These are phyloP conservation scores for Aporophyla nigra DNA, from an alignment of 2,888 invertebrate species.

Conservation along the genomic window DNA sequence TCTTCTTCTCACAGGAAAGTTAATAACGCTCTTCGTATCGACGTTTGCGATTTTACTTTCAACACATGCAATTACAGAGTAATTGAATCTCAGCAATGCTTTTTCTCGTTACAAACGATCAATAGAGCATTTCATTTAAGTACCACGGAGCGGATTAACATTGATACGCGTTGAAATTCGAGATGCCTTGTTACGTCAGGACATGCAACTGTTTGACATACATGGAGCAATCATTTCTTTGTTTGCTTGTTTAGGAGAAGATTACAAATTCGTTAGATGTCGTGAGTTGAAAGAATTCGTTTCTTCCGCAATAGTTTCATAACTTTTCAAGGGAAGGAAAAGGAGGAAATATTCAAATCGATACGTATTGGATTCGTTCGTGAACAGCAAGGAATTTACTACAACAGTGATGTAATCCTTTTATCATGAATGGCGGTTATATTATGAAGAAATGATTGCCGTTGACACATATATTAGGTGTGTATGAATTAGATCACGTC, in stretches of 20 bases:
- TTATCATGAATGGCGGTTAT: conserved; percentile 42
- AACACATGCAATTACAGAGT: conserved; percentile 65
- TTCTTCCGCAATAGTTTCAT: conserved; percentile 50
- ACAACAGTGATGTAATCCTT: conserved; percentile 41
- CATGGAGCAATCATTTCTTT: conserved; percentile 40
- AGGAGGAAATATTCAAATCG: conserved; percentile 52
- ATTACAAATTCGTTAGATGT: conserved; percentile 44
- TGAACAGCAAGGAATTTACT: conserved; percentile 9
- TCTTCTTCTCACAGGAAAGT: conserved; percentile 52
- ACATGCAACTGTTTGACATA: conserved; percentile 48
- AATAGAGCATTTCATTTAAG: conserved; percentile 71
- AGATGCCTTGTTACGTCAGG: conserved; percentile 57
- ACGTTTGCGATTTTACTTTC: conserved; percentile 69
- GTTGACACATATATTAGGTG: conserved; percentile 65
- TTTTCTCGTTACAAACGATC: conserved; percentile 65
- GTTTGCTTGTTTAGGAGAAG: conserved; percentile 40
- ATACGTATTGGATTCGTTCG: conserved; percentile 21
- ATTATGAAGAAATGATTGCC: conserved; percentile 22
- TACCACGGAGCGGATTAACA: conserved; percentile 61
- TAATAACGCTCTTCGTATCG: conserved; percentile 56
- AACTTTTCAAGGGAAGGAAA: conserved; percentile 47
- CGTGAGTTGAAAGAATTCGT: conserved; percentile 55
- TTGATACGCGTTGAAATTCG: conserved; percentile 69
- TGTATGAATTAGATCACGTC: conserved; percentile 77
- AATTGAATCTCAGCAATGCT: conserved; percentile 67